Evolutionary conservation across 2,888 invertebrate species (phyloP).

Genomic region (Meta bourneti): DNA sequence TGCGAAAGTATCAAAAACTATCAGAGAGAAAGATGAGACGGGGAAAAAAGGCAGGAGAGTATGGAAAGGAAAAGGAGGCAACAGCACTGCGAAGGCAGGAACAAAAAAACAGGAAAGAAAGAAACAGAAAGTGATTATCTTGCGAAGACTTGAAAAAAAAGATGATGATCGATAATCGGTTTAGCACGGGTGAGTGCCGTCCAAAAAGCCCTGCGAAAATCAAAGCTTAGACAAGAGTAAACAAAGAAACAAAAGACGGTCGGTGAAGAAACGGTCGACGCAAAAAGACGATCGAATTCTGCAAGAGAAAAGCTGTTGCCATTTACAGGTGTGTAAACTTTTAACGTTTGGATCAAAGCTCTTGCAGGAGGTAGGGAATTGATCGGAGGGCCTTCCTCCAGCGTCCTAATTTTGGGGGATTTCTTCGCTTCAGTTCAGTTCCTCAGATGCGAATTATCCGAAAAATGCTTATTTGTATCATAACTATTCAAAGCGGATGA

Average conservation of each 20-base stretch:
- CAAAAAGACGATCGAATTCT: slow-evolving; percentile 57
- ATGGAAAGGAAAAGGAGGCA: slow-evolving; percentile 7
- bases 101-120: neutral
- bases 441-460: neutral
- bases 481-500: too few species aligned
- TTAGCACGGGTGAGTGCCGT: slow-evolving; percentile 1
- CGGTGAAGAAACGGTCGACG: slow-evolving; percentile 13
- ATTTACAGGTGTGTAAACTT: slow-evolving; percentile 73
- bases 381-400: neutral
- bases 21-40: neutral
- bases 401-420: slow-evolving; percentile 9
- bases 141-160: slow-evolving; percentile 50
- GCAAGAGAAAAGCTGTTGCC: slow-evolving; percentile 67
- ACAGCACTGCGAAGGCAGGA: neutral
- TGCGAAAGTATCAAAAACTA: slow-evolving; percentile 10
- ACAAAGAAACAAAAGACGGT: slow-evolving; percentile 33
- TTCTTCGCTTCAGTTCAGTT: slow-evolving; percentile 26
- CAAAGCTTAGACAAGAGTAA: slow-evolving; percentile 62
- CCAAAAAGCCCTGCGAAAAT: slow-evolving; percentile 41
- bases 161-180: slow-evolving; percentile 66
- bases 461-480: too few species aligned
- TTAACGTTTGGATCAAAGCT: slow-evolving; percentile 71
- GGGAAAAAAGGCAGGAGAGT: slow-evolving; percentile 24
- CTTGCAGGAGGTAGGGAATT: slow-evolving; percentile 35
- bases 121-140: slow-evolving; percentile 61